Evolutionary conservation across 2,113 vertebrate species (phyloP), one percentile per base, ranked within the genome.

Genomic region (Cardinalis cardinalis): DNA sequence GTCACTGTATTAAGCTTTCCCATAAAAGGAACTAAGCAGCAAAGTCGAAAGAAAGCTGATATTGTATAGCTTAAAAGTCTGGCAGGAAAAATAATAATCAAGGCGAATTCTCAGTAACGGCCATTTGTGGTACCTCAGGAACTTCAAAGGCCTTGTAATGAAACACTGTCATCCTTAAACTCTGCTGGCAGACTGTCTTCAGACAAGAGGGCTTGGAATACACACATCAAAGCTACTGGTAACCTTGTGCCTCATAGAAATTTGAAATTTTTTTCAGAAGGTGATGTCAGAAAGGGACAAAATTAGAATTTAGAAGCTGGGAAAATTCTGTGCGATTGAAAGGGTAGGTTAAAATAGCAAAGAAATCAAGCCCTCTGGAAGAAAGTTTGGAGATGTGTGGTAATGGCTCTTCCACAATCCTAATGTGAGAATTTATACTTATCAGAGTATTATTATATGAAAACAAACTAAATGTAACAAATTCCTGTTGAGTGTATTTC

Each of bases 1-100:
- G 95, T 97, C 96, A 78, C 94, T 94, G 94, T 95, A 97, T 96
- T 97, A 96, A 96, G 93, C 90, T 97, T 97, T 97, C 94, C 98
- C 97, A 97, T 97, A 97, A 97, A 98, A 97, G 97, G 97, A 97
- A 53, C 84, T 93, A 85, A 96, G 89, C 84, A 96, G 92, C 52
- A 87, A 89, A 96, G 95, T 90, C 69, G 2, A 95, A 95, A 97
- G 97, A 97, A 97, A 97, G 94, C 93, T 96, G 94, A 97, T 96
- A 97, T 92, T 97, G 95, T 97, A 96, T 85, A 88, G 92, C 95
- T 97, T 97, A 90, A 95, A 96, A 96, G 94, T 94, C 96, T 97
- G 96, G 96, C 90, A 70, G 94, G 93, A 94, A 96, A 97, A 96
- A 96, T 90, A 95, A 96, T 95, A 97, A 97, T 97, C 94, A 96